These are phyloP conservation scores for Prochilodus magdalenae DNA, from an alignment of 2,113 vertebrate species.

Conservation along the genomic window DNA sequence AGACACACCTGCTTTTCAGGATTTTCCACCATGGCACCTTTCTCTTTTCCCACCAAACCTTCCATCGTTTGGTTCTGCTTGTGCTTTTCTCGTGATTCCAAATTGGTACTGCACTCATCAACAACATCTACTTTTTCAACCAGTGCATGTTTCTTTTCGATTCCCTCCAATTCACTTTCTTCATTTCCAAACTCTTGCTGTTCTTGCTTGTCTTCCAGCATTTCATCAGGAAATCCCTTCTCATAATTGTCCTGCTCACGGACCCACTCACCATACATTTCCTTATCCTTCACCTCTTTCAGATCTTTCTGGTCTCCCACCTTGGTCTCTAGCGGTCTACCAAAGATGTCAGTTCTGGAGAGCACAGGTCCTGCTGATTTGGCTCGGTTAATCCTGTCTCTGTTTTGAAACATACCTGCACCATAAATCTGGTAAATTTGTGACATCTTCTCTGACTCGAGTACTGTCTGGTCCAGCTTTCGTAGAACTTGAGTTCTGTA, in stretches of 20 bases:
- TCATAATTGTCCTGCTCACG: not conserved
- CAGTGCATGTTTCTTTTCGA: not conserved
- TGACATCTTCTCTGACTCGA: conserved; percentile 34
- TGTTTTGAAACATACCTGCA: not conserved
- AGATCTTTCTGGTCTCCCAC: conserved; percentile 5
- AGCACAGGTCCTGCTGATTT: conserved; percentile 75
- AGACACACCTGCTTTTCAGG: not conserved
- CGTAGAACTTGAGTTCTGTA: not conserved
- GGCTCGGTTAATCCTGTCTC: conserved; percentile 32
- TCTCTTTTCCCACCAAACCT: not conserved
- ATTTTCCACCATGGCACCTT: not conserved
- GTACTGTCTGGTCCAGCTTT: conserved; percentile 19
- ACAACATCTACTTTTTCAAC: not conserved
- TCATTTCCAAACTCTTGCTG: not conserved
- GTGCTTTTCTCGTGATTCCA: not conserved
- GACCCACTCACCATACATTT: not conserved
- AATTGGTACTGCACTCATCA: not conserved
- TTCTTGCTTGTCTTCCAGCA: not conserved
- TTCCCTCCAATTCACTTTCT: not conserved
- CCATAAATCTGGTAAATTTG: conserved; percentile 51
- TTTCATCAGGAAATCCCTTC: not conserved
- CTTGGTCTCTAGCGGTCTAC: not conserved
- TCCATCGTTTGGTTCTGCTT: not conserved
- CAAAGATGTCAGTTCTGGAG: conserved; percentile 44
- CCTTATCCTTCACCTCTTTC: not conserved